Percentiles rank a stretch among this genome's conserved stretches.
Evolutionary conservation across 2,888 invertebrate species (phyloP).

Genomic region (Plebejus anna): DNA sequence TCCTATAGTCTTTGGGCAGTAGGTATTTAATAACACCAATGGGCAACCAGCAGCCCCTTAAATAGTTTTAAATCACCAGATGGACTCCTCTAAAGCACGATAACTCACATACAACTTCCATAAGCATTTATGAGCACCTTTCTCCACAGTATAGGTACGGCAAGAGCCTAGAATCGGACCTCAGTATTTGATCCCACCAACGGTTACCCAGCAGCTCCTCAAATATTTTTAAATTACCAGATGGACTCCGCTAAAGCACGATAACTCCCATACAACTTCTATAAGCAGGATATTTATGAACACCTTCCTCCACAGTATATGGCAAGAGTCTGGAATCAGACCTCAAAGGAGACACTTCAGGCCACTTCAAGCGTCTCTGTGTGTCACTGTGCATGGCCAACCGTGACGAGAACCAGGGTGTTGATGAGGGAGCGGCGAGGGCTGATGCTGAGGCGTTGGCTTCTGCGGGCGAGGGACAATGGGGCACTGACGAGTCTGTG

Average conservation of each 20-base stretch:
- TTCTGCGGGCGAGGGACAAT: conserved; percentile 89
- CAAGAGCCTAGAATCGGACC: no score
- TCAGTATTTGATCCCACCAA: background rate
- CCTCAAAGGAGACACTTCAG: conserved; percentile 94
- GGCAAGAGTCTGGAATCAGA: conserved; percentile 90
- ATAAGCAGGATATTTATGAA: background rate
- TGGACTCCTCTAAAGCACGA: background rate
- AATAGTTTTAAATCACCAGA: background rate
- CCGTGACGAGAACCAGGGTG: conserved; percentile 92
- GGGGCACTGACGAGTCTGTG: conserved; percentile 94
- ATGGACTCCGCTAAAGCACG: background rate
- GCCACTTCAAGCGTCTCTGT: conserved; percentile 95
- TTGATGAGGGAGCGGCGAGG: conserved; percentile 89
- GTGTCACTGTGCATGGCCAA: conserved; percentile 93
- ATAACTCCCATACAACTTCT: background rate
- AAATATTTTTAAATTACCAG: background rate
- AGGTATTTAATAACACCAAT: background rate
- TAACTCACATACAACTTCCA: background rate
- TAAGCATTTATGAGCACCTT: no score
- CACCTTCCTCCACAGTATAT: conserved; percentile 81
- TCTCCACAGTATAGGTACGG: no score
- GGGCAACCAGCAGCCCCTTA: background rate
- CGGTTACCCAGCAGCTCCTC: background rate
- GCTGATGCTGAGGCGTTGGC: conserved; percentile 90
- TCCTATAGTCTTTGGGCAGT: background rate